These are phyloP conservation scores for Trematomus loennbergii DNA, from an alignment of 2,113 vertebrate genomes.

Conservation along the genomic window DNA sequence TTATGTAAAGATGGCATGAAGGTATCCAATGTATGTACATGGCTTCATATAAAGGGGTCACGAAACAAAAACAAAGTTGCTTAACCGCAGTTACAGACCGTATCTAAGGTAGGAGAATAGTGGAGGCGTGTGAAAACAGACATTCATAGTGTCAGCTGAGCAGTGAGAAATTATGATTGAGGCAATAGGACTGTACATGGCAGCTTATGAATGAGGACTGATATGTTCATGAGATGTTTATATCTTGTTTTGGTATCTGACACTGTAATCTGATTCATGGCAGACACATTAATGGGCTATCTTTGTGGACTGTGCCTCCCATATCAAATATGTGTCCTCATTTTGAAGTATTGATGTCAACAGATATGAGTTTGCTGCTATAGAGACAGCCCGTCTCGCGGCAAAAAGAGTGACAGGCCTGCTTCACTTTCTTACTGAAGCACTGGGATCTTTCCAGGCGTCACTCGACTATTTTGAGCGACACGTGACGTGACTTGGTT, in stretches of 20 bases:
- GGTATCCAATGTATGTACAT: not conserved
- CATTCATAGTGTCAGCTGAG: conserved; percentile 37
- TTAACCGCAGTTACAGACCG: not conserved
- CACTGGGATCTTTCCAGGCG: conserved; percentile 12
- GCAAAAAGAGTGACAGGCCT: not conserved
- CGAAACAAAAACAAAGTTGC: conserved; percentile 8
- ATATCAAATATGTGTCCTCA: conserved; percentile 24
- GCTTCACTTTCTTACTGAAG: not conserved
- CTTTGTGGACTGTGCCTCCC: conserved; percentile 21
- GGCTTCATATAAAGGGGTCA: not conserved
- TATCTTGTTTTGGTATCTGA: conserved; percentile 52
- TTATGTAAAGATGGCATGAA: not conserved
- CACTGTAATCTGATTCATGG: conserved; percentile 42
- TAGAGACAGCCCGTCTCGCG: conserved; percentile 12
- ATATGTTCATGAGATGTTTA: conserved; percentile 53
- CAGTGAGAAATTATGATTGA: conserved; percentile 16
- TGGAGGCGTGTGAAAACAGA: conserved; percentile 22
- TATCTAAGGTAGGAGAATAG: not conserved
- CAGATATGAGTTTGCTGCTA: not conserved
- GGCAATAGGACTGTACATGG: conserved; percentile 32
- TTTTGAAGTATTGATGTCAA: conserved; percentile 29
- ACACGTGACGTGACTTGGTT: conserved; percentile 45
- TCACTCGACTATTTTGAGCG: conserved; percentile 53
- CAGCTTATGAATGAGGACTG: conserved; percentile 16
- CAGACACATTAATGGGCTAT: conserved; percentile 38